Evolutionary conservation across 2,888 invertebrate species (phyloP).

Genomic region (Caenorhabditis imperialis): DNA sequence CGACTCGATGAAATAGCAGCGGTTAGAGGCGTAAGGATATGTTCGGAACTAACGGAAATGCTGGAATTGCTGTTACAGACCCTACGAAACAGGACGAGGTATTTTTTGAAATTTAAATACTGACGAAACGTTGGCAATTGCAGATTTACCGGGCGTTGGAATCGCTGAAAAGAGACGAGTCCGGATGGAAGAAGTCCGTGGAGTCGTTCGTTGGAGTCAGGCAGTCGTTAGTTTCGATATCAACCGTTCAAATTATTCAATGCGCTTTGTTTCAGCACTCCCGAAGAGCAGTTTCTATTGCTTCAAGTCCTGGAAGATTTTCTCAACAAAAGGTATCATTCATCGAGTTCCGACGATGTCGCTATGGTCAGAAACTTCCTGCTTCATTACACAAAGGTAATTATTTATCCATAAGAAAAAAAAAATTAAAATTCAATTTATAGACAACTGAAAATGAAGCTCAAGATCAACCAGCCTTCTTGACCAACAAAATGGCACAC

Average conservation of each 20-base stretch:
- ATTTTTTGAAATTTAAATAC: background rate
- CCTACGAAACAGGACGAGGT: constrained; percentile 60
- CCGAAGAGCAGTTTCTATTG: constrained; percentile 79
- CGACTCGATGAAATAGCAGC: constrained; percentile 21
- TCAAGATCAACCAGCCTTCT: constrained; percentile 77
- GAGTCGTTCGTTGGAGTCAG: constrained; percentile 53
- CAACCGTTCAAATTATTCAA: too few relatives aligned
- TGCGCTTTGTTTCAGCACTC: constrained; percentile 3
- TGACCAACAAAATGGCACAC: constrained; percentile 82
- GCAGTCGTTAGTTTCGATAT: constrained; percentile 26
- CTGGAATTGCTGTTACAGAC: constrained; percentile 52
- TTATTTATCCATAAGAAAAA: constrained; percentile 1
- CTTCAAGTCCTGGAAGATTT: constrained; percentile 80
- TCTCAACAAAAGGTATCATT: constrained; percentile 69
- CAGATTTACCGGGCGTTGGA: constrained; percentile 64
- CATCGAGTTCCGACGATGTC: constrained; percentile 19
- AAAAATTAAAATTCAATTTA: constrained; percentile 2
- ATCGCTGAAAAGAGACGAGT: constrained; percentile 61
- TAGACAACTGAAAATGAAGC: constrained; percentile 5
- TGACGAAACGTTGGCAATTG: background rate
- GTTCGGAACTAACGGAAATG: constrained; percentile 39
- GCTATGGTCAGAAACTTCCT: constrained; percentile 58
- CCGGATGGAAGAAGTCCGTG: constrained; percentile 64
- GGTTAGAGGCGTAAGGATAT: constrained; percentile 10
- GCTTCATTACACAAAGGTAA: constrained; percentile 63